phyloP scores from a whole-genome alignment of 64 coral and sea anemone genomes.

The Acropora tenuis region DNA sequence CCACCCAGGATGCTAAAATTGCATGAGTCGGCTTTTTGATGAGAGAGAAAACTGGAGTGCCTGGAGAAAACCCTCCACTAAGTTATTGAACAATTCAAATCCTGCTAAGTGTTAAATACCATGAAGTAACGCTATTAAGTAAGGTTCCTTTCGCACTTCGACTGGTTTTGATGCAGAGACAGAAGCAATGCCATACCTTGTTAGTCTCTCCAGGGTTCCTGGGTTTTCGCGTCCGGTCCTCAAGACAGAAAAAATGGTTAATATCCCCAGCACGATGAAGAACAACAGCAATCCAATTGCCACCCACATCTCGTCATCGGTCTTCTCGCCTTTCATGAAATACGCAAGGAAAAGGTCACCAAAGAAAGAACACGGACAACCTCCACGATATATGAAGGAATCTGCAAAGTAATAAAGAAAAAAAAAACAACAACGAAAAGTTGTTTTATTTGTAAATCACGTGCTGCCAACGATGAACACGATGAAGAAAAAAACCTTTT shows the following conservation, averaged over 20 bases:
- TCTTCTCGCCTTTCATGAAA: constrained; percentile 5
- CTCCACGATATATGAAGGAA: background rate
- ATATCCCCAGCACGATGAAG: background rate
- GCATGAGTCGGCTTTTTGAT: too few relatives aligned
- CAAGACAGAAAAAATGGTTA: constrained; percentile 50
- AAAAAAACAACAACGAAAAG: background rate
- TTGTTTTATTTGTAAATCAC: too few relatives aligned
- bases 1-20: too few relatives aligned
- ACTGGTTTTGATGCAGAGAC: background rate
- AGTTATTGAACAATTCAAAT: too few relatives aligned
- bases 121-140: too few relatives aligned
- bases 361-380: background rate
- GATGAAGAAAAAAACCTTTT: too few relatives aligned
- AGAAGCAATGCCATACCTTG: constrained; percentile 41
- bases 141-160: background rate
- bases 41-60: too few relatives aligned
- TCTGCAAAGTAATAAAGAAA: background rate
- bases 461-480: too few relatives aligned
- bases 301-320: constrained; percentile 9
- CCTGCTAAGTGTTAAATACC: too few relatives aligned
- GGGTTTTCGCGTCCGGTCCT: constrained; percentile 68
- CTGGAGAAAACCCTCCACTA: too few relatives aligned
- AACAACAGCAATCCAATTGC: constrained; percentile 51
- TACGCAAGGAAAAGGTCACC: background rate
- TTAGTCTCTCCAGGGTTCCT: constrained; percentile 66